Conservation (phyloP, 2,113 vertebrate species). For the Platysteira castanea region DNA sequence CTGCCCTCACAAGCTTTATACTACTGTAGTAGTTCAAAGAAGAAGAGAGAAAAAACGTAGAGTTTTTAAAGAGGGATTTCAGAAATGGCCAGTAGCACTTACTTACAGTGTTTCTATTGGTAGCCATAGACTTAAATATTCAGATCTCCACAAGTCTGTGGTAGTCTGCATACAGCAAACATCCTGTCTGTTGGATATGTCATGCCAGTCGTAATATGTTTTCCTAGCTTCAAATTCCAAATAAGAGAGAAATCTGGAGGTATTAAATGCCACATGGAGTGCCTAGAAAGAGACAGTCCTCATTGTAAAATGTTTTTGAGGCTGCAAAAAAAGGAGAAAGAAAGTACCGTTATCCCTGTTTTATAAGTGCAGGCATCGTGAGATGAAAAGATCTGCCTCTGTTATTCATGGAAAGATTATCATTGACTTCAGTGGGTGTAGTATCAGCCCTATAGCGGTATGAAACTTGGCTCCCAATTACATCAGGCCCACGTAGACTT, state of each 20-base stretch:
- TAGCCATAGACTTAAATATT: neutral
- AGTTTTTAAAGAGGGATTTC: neutral
- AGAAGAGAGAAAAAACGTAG: neutral
- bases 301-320: neutral
- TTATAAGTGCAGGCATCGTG: neutral
- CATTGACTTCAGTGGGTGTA: slow-evolving; percentile 58
- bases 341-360: slow-evolving; percentile 37
- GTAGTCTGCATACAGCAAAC: neutral
- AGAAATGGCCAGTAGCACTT: accelerated
- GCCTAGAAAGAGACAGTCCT: neutral
- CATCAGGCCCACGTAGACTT: slow-evolving; percentile 17
- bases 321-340: neutral
- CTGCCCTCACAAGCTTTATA: neutral
- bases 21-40: neutral
- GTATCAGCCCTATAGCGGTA: slow-evolving; percentile 65
- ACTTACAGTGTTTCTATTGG: neutral
- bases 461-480: slow-evolving; percentile 59
- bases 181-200: neutral
- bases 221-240: neutral
- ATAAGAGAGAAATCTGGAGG: neutral
- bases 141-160: neutral
- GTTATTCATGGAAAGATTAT: slow-evolving; percentile 52
- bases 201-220: neutral
- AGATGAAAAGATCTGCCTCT: slow-evolving; percentile 30
- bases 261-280: neutral